Evolutionary conservation across 2,888 invertebrate genomes (phyloP).

Genomic region (Drosophila vallismaia): DNA sequence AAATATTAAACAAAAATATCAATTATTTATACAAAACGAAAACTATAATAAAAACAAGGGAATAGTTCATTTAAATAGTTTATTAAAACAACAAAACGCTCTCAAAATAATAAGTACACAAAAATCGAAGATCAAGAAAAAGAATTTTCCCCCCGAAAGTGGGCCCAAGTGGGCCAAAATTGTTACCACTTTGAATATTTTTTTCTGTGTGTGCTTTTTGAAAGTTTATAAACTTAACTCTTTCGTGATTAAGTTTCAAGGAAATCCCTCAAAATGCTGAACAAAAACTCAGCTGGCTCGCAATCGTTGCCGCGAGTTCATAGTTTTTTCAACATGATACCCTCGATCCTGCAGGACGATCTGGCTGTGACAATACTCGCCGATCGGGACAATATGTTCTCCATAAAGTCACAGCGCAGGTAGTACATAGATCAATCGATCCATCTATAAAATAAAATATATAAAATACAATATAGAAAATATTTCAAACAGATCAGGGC

Average conservation of each 20-base stretch:
- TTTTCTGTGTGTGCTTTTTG: slow-evolving; percentile 1
- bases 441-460: not conserved
- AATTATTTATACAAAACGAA: not conserved
- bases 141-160: not conserved
- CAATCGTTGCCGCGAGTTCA: slow-evolving; percentile 81
- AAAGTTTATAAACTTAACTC: not conserved
- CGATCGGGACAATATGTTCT: slow-evolving; percentile 82
- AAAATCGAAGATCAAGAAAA: not conserved
- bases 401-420: slow-evolving; percentile 81
- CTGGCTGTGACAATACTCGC: slow-evolving; percentile 81
- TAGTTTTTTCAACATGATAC: slow-evolving; percentile 82
- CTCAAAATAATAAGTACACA: not conserved
- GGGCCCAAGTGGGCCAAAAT: slow-evolving; percentile 33
- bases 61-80: not conserved
- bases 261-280: slow-evolving; percentile 64
- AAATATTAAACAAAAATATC: not conserved
- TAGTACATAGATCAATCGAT: slow-evolving; percentile 46
- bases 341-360: slow-evolving; percentile 81
- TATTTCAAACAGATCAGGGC: slow-evolving; percentile 3
- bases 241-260: not conserved
- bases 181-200: not conserved
- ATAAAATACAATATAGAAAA: not conserved
- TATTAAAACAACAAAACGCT: not conserved
- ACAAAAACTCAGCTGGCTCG: slow-evolving; percentile 77
- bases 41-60: not conserved